Conservation (phyloP, 2,888 invertebrate species). For the Lycaena phlaeas region DNA sequence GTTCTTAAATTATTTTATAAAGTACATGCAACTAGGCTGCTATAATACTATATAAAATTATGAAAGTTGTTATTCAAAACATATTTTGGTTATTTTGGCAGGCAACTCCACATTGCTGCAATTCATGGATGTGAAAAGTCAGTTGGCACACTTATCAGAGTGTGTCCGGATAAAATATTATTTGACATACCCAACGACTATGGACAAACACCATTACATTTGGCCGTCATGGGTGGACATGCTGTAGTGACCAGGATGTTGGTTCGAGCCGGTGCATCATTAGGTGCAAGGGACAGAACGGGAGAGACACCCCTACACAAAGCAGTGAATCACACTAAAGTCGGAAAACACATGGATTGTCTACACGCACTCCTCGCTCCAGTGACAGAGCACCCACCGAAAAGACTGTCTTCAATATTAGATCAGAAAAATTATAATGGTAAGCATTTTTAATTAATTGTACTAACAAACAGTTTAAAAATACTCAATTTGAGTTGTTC, state of each 20-base stretch:
- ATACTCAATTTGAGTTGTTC: background rate
- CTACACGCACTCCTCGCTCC: constrained; percentile 82
- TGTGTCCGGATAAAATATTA: constrained; percentile 83
- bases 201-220: constrained; percentile 87
- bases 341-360: constrained; percentile 78
- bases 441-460: constrained; percentile 73
- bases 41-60: too few relatives aligned
- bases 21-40: too few relatives aligned
- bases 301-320: constrained; percentile 93
- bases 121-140: constrained; percentile 82
- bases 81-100: too few relatives aligned
- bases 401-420: constrained; percentile 71
- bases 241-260: constrained; percentile 82
- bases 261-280: constrained; percentile 83
- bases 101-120: constrained; percentile 89
- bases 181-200: constrained; percentile 87
- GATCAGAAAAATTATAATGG: constrained; percentile 90
- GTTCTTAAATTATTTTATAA: too few relatives aligned
- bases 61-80: too few relatives aligned
- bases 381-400: constrained; percentile 51
- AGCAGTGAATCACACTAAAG: constrained; percentile 68
- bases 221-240: constrained; percentile 86
- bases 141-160: constrained; percentile 80
- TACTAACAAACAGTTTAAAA: too few relatives aligned
- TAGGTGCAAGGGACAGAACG: constrained; percentile 77